Percentiles rank a stretch among this genome's conserved stretches.
phyloP scores from a whole-genome alignment of 2,113 vertebrate genomes.

The rat (Rattus norvegicus) region DNA sequence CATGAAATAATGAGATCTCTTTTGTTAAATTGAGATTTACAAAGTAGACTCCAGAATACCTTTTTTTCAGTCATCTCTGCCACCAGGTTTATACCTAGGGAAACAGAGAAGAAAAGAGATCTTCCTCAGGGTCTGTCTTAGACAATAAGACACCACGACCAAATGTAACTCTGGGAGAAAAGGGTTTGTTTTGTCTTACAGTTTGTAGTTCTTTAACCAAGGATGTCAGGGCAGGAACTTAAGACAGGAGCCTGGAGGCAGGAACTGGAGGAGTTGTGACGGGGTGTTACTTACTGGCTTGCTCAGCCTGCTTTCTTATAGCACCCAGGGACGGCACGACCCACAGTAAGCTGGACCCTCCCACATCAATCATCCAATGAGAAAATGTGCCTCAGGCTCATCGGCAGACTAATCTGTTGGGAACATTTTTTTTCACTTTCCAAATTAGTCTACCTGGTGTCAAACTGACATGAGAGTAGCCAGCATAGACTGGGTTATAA shows the following conservation, averaged over 20 bases:
- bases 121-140: neutral
- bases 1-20: neutral
- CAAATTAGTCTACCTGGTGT: neutral
- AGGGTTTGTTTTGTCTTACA: neutral
- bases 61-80: neutral
- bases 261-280: neutral
- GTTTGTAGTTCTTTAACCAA: neutral
- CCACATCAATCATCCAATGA: neutral
- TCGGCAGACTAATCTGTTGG: neutral
- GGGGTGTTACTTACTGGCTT: neutral
- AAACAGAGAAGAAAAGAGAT: neutral
- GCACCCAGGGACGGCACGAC: neutral
- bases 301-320: neutral
- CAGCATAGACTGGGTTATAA: neutral
- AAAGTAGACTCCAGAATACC: too few relatives aligned
- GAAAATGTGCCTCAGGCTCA: neutral
- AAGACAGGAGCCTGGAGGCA: neutral
- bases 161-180: neutral
- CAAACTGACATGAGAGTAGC: too few relatives aligned
- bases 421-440: neutral
- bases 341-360: neutral
- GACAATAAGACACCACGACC: too few relatives aligned
- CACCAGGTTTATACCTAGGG: neutral
- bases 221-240: neutral
- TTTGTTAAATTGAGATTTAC: neutral